Evolutionary conservation across 2,797 vertebrate species (phyloP).

Genomic region (Helicolenus hilgendorfi): DNA sequence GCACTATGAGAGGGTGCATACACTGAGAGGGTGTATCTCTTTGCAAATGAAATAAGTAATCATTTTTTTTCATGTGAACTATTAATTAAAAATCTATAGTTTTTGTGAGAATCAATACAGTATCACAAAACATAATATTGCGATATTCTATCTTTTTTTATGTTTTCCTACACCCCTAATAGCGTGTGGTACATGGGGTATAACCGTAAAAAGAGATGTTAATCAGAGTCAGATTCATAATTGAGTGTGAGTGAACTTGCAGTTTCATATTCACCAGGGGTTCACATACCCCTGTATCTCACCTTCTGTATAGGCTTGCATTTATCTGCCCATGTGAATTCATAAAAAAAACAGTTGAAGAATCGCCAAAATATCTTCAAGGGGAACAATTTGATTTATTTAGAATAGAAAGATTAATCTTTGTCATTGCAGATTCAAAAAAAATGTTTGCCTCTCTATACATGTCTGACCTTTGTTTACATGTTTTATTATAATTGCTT

Average conservation of each 20-base stretch:
- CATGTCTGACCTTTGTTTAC: neutral
- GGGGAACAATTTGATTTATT: neutral
- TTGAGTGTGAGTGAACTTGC: neutral
- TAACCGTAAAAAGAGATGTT: neutral
- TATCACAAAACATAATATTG: no score
- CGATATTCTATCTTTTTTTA: no score
- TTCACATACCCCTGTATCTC: neutral
- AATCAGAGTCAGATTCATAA: neutral
- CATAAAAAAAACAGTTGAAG: neutral
- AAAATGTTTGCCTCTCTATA: neutral
- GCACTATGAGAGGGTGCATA: no score
- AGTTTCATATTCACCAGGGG: conserved; percentile 26
- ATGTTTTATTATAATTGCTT: neutral
- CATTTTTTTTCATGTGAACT: no score
- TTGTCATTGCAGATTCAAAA: neutral
- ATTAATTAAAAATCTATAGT: no score
- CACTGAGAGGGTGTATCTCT: no score
- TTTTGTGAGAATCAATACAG: no score
- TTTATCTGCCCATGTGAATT: neutral
- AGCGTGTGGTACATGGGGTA: no score
- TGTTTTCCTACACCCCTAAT: no score
- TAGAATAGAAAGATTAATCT: neutral
- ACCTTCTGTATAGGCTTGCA: neutral
- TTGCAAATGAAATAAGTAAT: no score
- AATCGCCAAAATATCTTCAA: neutral